These are phyloP conservation scores for Neocloeon triangulifer DNA, from an alignment of 1,140 invertebrate genomes.

Conservation along the genomic window DNA sequence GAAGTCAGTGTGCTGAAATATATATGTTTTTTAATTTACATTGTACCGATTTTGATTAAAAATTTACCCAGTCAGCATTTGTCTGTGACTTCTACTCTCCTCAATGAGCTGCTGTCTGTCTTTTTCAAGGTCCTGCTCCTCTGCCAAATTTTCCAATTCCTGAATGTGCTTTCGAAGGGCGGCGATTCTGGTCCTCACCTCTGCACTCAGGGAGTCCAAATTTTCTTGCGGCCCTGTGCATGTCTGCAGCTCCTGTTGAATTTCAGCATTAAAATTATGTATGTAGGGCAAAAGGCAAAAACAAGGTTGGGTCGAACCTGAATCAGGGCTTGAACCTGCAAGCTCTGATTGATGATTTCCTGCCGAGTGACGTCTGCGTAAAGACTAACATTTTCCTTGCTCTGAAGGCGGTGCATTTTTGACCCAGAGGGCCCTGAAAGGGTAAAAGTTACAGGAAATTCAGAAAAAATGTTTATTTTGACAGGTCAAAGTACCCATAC, in stretches of 20 bases:
- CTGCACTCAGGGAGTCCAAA: slow-evolving; percentile 44
- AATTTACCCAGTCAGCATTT: slow-evolving; percentile 33
- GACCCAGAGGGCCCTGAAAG: too few species aligned
- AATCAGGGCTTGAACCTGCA: slow-evolving; percentile 50
- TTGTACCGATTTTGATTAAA: not conserved
- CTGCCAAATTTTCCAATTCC: slow-evolving; percentile 33
- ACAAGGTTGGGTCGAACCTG: slow-evolving; percentile 28
- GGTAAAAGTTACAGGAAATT: too few species aligned
- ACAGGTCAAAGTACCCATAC: too few species aligned
- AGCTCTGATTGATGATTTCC: slow-evolving; percentile 42
- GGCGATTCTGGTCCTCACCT: slow-evolving; percentile 39
- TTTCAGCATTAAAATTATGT: slow-evolving; percentile 6
- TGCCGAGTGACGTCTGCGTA: slow-evolving; percentile 19
- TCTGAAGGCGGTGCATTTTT: slow-evolving; percentile 17
- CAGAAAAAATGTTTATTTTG: too few species aligned
- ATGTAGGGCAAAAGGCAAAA: slow-evolving; percentile 1
- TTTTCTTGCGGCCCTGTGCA: slow-evolving; percentile 38
- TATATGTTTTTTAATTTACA: not conserved
- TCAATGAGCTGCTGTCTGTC: slow-evolving; percentile 30
- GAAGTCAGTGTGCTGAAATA: slow-evolving; percentile 35
- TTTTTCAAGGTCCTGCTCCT: slow-evolving; percentile 30
- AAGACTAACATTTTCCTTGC: too few species aligned
- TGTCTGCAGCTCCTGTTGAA: slow-evolving; percentile 34
- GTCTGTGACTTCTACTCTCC: slow-evolving; percentile 39
- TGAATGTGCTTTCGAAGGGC: slow-evolving; percentile 40